phyloP scores from a whole-genome alignment of 2,113 vertebrate species.

The Neolamprologus longior region DNA sequence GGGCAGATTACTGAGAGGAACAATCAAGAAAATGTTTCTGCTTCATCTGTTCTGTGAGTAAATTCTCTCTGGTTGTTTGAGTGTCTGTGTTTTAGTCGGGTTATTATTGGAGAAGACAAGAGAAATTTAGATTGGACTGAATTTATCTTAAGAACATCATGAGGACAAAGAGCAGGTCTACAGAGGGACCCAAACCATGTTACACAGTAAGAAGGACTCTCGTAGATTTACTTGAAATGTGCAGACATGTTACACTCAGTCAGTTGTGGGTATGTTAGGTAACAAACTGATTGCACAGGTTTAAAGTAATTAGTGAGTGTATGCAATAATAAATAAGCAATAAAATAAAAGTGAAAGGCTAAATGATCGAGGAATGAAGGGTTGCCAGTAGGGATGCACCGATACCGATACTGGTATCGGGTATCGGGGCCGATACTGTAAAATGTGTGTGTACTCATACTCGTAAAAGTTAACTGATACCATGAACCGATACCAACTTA shows the following conservation, averaged over 20 bases:
- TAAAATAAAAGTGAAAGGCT: not conserved
- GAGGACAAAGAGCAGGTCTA: rapidly evolving
- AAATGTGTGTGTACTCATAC: too few relatives aligned
- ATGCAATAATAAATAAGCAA: not conserved
- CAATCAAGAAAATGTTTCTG: not conserved
- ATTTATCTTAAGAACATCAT: not conserved
- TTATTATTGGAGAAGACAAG: not conserved
- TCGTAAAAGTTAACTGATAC: too few relatives aligned
- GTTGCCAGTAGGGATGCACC: too few relatives aligned
- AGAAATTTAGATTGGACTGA: not conserved
- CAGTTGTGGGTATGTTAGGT: not conserved
- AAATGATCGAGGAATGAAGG: not conserved
- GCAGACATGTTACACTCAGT: not conserved
- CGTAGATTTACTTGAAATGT: not conserved
- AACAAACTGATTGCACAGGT: not conserved
- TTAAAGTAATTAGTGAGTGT: not conserved
- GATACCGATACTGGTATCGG: too few relatives aligned
- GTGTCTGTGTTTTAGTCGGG: not conserved
- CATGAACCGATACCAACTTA: too few relatives aligned
- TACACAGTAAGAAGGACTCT: not conserved
- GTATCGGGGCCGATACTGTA: too few relatives aligned
- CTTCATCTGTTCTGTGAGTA: not conserved
- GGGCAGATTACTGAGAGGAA: not conserved
- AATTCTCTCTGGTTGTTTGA: not conserved
- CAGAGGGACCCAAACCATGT: not conserved